A percentile compares a stretch with the other conserved stretches of the same genome.
Conservation (phyloP, 2,113 vertebrate species). For the Mesocricetus auratus region DNA sequence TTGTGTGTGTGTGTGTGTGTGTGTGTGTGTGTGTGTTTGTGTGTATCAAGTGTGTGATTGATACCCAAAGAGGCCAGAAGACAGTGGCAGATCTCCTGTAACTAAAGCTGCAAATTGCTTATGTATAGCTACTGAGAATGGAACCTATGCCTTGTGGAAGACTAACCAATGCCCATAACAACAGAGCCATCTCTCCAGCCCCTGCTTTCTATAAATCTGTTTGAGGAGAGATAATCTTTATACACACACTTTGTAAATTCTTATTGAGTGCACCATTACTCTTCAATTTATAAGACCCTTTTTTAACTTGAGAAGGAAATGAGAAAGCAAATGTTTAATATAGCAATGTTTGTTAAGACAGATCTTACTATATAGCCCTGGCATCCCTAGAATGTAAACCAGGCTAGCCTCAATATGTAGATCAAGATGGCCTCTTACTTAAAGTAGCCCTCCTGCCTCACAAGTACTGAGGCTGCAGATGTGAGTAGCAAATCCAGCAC, state of each 20-base stretch:
- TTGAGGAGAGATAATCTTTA: constrained; percentile 8
- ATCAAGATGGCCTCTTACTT: not conserved
- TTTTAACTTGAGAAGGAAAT: constrained; percentile 21
- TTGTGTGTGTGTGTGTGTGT: not conserved
- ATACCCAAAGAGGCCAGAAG: not conserved
- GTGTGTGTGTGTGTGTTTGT: not conserved
- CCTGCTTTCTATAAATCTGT: not conserved
- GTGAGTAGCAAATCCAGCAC: not conserved
- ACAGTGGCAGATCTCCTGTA: not conserved
- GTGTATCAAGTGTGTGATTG: not conserved
- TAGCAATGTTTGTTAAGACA: not conserved
- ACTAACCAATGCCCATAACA: not conserved
- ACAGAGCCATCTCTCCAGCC: too few relatives aligned
- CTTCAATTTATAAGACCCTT: constrained; percentile 9
- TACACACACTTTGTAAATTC: not conserved
- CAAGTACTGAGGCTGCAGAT: not conserved
- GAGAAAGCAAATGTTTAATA: constrained; percentile 2
- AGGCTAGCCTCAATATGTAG: not conserved
- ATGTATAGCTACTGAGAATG: not conserved
- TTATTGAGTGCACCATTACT: constrained; percentile 33
- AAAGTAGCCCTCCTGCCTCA: not conserved
- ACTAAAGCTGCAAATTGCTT: not conserved
- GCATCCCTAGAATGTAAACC: not conserved
- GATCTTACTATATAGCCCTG: not conserved
- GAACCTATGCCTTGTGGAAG: not conserved